A percentile compares a stretch with the other conserved stretches of the same genome.
Conservation (phyloP, 2,888 invertebrate genomes). For the Melinaea menophilus region DNA sequence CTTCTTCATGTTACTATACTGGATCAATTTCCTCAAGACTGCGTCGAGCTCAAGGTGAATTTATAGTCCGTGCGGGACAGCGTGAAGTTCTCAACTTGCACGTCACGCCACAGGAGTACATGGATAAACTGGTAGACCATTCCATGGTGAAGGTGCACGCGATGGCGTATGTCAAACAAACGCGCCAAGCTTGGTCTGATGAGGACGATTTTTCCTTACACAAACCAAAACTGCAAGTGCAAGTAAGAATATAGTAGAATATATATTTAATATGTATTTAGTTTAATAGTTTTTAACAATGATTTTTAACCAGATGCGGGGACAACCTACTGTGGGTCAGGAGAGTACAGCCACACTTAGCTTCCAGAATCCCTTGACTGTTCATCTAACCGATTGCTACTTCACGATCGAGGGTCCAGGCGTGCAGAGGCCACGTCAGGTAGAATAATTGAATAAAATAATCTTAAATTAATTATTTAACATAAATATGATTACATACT, state of each 20-base stretch:
- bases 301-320: conserved; percentile 52
- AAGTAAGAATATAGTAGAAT: conserved; percentile 56
- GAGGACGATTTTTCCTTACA: conserved; percentile 84
- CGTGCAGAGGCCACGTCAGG: conserved; percentile 78
- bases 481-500: neutral
- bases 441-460: conserved; percentile 34
- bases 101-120: conserved; percentile 82
- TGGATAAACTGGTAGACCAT: conserved; percentile 83
- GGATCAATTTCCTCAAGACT: conserved; percentile 81
- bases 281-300: neutral
- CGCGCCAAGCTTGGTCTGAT: conserved; percentile 85
- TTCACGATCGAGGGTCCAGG: conserved; percentile 85
- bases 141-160: conserved; percentile 84
- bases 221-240: conserved; percentile 82
- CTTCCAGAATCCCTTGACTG: conserved; percentile 83
- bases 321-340: conserved; percentile 73
- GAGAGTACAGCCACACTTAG: conserved; percentile 77
- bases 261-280: neutral
- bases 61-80: conserved; percentile 79
- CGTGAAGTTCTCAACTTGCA: conserved; percentile 80
- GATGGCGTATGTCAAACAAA: conserved; percentile 84
- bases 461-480: neutral
- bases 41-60: conserved; percentile 79
- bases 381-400: conserved; percentile 80
- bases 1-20: conserved; percentile 83